phyloP scores from a whole-genome alignment of 2,113 vertebrate species.

The Erinaceus europaeus region DNA sequence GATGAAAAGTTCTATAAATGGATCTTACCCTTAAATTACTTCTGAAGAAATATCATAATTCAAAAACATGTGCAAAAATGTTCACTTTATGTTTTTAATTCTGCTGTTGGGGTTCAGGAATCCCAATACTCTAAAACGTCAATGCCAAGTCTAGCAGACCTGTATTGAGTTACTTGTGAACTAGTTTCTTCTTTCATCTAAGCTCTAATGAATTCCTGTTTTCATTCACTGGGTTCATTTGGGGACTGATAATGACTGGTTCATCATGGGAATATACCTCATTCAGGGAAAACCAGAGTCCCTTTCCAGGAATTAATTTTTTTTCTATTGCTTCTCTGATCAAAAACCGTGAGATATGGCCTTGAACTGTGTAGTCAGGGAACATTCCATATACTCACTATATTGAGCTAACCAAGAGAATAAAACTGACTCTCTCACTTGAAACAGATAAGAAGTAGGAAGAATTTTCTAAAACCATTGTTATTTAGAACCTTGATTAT shows the following conservation, averaged over 20 bases:
- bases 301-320: neutral
- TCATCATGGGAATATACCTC: neutral
- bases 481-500: no score
- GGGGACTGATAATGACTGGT: neutral
- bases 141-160: neutral
- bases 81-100: neutral
- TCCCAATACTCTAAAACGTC: neutral
- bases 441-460: neutral
- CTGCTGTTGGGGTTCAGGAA: neutral
- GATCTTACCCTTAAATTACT: constrained; percentile 4
- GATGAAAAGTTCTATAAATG: neutral
- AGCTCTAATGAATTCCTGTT: neutral
- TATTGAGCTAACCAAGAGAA: constrained; percentile 21
- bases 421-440: neutral
- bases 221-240: neutral
- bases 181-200: neutral
- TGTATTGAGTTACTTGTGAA: neutral
- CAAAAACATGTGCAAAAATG: neutral
- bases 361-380: neutral
- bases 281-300: neutral
- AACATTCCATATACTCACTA: neutral
- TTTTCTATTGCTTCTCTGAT: neutral
- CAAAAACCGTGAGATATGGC: neutral
- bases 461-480: neutral
- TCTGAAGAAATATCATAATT: constrained; percentile 21